Conservation (phyloP, 2,797 vertebrate genomes). For the Sparus aurata region DNA sequence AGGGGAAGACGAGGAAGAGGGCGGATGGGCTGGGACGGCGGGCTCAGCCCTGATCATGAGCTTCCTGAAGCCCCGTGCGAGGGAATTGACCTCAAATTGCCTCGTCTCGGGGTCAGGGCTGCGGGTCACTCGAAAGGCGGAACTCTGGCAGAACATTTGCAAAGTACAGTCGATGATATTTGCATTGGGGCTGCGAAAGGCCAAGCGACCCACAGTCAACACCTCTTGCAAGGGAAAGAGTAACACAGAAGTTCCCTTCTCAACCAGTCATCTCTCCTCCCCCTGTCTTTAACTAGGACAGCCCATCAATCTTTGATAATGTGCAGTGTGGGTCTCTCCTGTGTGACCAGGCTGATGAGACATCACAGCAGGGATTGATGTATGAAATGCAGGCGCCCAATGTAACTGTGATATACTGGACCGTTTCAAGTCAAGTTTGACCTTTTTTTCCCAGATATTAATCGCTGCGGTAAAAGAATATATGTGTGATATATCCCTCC, state of each 20-base stretch:
- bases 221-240: slow-evolving; percentile 41
- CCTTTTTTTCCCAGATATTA: slow-evolving; percentile 86
- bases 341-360: slow-evolving; percentile 84
- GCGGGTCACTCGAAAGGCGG: slow-evolving; percentile 19
- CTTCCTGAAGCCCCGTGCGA: slow-evolving; percentile 52
- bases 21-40: slow-evolving; percentile 51
- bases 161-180: slow-evolving; percentile 25
- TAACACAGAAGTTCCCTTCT: slow-evolving; percentile 51
- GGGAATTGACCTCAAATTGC: slow-evolving; percentile 50
- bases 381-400: slow-evolving; percentile 81
- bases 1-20: slow-evolving; percentile 45
- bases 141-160: slow-evolving; percentile 34
- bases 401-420: slow-evolving; percentile 86
- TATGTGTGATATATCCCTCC: slow-evolving; percentile 82
- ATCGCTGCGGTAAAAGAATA: slow-evolving; percentile 83
- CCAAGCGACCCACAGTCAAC: slow-evolving; percentile 21
- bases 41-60: slow-evolving; percentile 43
- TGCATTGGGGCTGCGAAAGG: slow-evolving; percentile 24
- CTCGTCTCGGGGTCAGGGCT: slow-evolving; percentile 44
- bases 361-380: slow-evolving; percentile 80
- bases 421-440: slow-evolving; percentile 85
- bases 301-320: slow-evolving; percentile 86
- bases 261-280: slow-evolving; percentile 50
- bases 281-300: slow-evolving; percentile 82
- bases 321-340: slow-evolving; percentile 74